Evolutionary conservation across 2,113 vertebrate genomes (phyloP), one percentile per base, ranked within the genome.

Genomic region (Phalacrocorax aristotelis): DNA sequence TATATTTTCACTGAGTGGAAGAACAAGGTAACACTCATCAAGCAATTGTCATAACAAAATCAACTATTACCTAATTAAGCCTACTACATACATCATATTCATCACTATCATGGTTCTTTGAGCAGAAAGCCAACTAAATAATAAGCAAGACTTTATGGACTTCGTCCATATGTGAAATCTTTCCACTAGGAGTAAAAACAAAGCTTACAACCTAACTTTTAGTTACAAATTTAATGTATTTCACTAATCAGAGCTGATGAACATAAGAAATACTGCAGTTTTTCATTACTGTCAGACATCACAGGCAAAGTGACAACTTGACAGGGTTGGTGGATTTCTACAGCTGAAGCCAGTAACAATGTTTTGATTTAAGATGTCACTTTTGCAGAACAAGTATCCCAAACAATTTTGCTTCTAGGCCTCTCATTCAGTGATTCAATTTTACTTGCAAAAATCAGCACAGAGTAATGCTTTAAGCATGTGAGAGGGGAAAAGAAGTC

Each of bases 361-460:
- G 55, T 91, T 95, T 91, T 87, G 89, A 95, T 89, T 91, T 94
- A 60, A 95, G 40, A n/a, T 80, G 78, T 93, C 96, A 57, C 66
- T 91, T 93, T 85, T 29, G 38, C 30, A 68, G 60, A 84, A 64
- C 68, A 90, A 88, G 40, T 40, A 78, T 40, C 36, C 52, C 34
- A 82, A 92, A 89, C 72, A 91, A 51, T 72, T 82, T 64, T 46
- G 22, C 58, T 89, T 69, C 54, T 62, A 61, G 57, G 65, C 49
- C n/a, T 76, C 46, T 83, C 71, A 48, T 52, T 68, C 58, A 49
- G 36, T n/a, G n/a, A 70, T 61, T 83, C 30, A 71, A 54, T 83
- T 92, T 64, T 32, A 9, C 80, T 78, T 49, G 48, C 36, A 77
- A 87, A 95, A 89, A 48, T 32, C 44, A 79, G n/a, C 42, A 61